Evolutionary conservation across 2,888 invertebrate species (phyloP), one percentile per base, ranked within the genome.

Genomic region (Prosopocoilus inquinatus): DNA sequence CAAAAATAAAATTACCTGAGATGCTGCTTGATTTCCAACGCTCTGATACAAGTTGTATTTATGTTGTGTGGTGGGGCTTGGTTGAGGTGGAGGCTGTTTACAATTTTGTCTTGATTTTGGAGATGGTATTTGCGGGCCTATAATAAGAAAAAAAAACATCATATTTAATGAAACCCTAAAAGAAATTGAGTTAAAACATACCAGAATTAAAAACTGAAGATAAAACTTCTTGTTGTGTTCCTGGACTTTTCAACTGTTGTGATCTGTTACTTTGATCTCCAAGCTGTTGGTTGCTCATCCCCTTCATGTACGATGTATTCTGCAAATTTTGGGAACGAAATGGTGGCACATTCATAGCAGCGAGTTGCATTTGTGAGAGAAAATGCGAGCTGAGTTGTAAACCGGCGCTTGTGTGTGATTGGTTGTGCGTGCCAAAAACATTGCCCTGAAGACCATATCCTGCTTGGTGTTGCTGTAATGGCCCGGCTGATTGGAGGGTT

Each of bases 331-430:
- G 83, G 67, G 84, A 84, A 54, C 85, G 82, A 74, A 81, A 86
- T 72, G 86, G 86, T 5, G 83, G 82, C 34, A 79, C 73, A 55
- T 85, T 84, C 15, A 84, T 84, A 50, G 85, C 84, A 65, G 74
- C 87, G 74, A 82, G 84, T 67, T 88, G 82, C 57, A 87, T 81
- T 57, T 87, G 83, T 0, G 83, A 83, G 60, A 85, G 73, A 67
- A 83, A 85, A 46, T 74, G 72, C 58, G 73, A 78, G 62, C 78
- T 81, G 20, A 28, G 20, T 64, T 82, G 82, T 60, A 82, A 70
- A 53, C 80, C 80, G 3, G 81, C 79, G 66, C 72, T 77, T 16
- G 73, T 75, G 61, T 78, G 78, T 15, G 76, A 75, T 59, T 79
- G 79, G 60, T 70, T 77, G 57, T 76, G 77, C 12, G 74, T 75